These are phyloP conservation scores for Dasypus novemcinctus DNA, from an alignment of 2,113 vertebrate genomes.

Conservation along the genomic window DNA sequence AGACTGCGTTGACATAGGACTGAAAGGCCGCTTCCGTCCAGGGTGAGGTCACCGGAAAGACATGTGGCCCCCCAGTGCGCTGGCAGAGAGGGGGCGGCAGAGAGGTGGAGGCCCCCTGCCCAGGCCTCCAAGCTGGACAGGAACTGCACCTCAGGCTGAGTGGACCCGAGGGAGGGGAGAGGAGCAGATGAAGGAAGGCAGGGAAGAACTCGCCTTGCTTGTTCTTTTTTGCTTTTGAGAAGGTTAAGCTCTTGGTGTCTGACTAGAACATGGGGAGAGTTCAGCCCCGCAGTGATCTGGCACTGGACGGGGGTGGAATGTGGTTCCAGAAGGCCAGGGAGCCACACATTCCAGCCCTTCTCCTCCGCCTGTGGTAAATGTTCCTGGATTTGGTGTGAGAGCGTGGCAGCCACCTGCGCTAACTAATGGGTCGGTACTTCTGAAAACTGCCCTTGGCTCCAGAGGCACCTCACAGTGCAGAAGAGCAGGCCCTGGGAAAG, in stretches of 20 bases:
- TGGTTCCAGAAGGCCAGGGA: background rate
- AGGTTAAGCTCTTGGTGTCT: background rate
- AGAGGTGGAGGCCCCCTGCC: too few relatives aligned
- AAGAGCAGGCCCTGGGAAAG: background rate
- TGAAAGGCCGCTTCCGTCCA: background rate
- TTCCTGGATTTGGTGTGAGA: background rate
- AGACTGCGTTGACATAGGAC: background rate
- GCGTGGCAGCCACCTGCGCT: background rate
- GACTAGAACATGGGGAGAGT: background rate
- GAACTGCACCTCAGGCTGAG: background rate
- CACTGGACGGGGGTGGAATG: background rate
- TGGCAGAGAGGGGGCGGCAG: background rate
- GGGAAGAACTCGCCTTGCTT: background rate
- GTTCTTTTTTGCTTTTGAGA: background rate
- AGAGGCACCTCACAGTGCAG: background rate
- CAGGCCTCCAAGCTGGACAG: too few relatives aligned
- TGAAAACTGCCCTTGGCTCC: background rate
- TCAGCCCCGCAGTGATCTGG: background rate
- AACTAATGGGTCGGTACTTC: background rate
- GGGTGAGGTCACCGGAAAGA: background rate
- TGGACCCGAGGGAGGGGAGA: background rate
- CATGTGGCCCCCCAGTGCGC: background rate
- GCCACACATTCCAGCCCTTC: background rate
- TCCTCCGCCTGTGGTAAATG: background rate
- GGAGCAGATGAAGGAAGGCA: background rate